Base-by-base conservation (phyloP, 1,140 invertebrate genomes). In the Neotoxoptera formosana region DNA sequence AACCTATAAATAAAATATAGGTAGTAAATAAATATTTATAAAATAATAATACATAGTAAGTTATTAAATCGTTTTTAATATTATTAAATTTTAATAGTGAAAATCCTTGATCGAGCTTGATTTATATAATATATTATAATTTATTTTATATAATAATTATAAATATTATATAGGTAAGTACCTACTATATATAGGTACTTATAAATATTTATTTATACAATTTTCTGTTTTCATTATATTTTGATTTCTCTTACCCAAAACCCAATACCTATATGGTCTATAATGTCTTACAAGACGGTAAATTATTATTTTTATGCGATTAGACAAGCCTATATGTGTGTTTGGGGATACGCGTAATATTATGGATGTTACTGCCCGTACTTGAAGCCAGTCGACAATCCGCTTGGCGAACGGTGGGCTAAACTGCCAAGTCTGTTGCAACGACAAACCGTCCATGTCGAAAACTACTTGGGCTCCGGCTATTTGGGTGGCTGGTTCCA, bases 361-460 rank as follows among this genome's bases (percentile, higher is more conserved):
- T 20, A 9, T 67, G 30, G 30, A 76, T 76, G 4, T 76, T 14
- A 53, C 4, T n/a, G 30, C 76, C 9, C 51, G 41, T 56, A 96
- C 96, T 95, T 98, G 97, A 30, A 98, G 95, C 96, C 97, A 97
- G 94, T 98, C 97, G 6, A 98, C 97, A 93, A 98, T 97, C 94
- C 97, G 96, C 94, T 97, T 98, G 51, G 97, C 97, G 94, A 98
- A 98, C 6, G 97, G 96, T 17, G 97, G 97, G 0, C 97, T 98
- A 94, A 98, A 98, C 95, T 98, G 97, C 97, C 97, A 97, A 0
- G 97, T 97, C 95, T 98, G 97, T 94, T 97, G 96, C 94, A 98
- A 95, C 30, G 96, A 97, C 1, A 98, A 95, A 2, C 97, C 97
- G 93, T 98, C 97, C 97, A 98, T 98, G 94, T 98, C 97, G 94